Evolutionary conservation across 2,113 vertebrate species (phyloP).

Genomic region (Noturus placidus): DNA sequence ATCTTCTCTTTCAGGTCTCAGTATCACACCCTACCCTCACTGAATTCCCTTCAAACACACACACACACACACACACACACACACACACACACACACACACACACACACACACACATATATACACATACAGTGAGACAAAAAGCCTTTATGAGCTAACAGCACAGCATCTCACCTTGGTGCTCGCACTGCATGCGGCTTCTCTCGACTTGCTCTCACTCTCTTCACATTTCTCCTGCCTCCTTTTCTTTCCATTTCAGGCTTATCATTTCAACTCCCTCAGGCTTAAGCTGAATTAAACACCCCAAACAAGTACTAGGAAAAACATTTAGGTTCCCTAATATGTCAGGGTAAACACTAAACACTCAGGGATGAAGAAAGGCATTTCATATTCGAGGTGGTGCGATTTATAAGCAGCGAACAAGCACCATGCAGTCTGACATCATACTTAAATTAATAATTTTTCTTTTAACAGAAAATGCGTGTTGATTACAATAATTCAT

Average conservation of each 20-base stretch:
- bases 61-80: neutral
- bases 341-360: neutral
- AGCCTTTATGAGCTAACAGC: neutral
- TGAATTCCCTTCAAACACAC: neutral
- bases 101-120: neutral
- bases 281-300: neutral
- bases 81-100: neutral
- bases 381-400: neutral
- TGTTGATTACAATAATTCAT: neutral
- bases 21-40: neutral
- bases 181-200: neutral
- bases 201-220: neutral
- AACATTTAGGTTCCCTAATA: neutral
- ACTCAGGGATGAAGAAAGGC: neutral
- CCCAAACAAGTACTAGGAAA: neutral
- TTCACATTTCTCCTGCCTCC: neutral
- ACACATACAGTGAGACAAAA: neutral
- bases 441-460: neutral
- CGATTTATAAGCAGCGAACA: neutral
- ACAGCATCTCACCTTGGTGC: neutral
- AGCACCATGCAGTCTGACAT: neutral
- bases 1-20: neutral
- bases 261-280: neutral
- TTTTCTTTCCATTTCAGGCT: neutral
- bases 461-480: neutral